Evolutionary conservation across 2,888 invertebrate genomes (phyloP), one percentile per base, ranked within the genome.

Genomic region (Acronicta alni): DNA sequence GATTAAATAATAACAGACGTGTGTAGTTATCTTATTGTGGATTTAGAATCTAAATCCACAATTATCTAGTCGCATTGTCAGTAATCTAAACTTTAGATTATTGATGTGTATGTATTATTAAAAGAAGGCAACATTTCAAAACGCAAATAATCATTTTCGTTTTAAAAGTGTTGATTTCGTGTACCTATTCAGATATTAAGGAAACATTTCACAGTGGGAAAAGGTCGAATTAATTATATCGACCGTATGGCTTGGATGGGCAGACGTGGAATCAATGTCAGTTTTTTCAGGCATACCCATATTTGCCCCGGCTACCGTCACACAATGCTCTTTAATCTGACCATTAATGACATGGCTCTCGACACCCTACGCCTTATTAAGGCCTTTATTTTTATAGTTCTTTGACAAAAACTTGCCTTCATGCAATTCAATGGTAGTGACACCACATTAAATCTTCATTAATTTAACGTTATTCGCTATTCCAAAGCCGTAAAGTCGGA

Each of bases 351-450:
- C 82, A 82, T 72, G 67, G 67, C 70, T 76, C 72, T 58, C 70
- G 64, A 68, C 79, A 80, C 73, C 71, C 69, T 67, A 60, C 70
- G 61, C 84, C 85, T 82, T 87, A 86, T 83, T 84, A 82, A 83
- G 84, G 72, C 55, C 67, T 78, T 80, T 82, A 81, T 83, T 83
- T 72, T 76, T 79, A 80, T 83, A 79, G 72, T 70, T 71, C 56
- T 72, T 58, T 44, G 42, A 57, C 67, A 80, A 76, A 77, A 86
- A 85, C 80, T 55, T 57, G 37, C 67, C 57, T 77, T 87, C 86
- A 85, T 86, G 83, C 77, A 86, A 87, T 83, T 87, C 86, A 88
- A 87, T 87, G 68, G 72, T 68, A 68, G 71, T 77, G 63, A 69
- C 65, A 71, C 63, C 49, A 61, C 58, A 66, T 68, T 76, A 60